These are phyloP conservation scores for Forbesichthys papilliferus DNA, from an alignment of 2,113 vertebrate genomes.

Conservation along the genomic window DNA sequence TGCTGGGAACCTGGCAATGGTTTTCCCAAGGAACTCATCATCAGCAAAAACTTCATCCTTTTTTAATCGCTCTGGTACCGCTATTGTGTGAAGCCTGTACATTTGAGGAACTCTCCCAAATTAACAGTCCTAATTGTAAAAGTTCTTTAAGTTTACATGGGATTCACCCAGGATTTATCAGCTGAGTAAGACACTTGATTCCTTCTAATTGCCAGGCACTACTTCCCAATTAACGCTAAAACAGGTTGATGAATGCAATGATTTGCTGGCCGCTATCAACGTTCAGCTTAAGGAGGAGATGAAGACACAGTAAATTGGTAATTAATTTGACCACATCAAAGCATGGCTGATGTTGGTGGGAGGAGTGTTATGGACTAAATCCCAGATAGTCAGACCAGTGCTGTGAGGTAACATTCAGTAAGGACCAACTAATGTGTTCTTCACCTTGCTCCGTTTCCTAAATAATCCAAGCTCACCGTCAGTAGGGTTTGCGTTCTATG, in stretches of 20 bases:
- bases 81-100: conserved; percentile 12
- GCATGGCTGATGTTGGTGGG: conserved; percentile 51
- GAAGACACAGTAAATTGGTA: conserved; percentile 62
- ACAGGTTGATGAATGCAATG: conserved; percentile 48
- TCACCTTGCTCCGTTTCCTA: conserved; percentile 40
- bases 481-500: conserved; percentile 46
- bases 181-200: conserved; percentile 21
- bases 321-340: conserved; percentile 75
- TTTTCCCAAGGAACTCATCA: conserved; percentile 36
- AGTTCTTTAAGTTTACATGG: conserved; percentile 50
- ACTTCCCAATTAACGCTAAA: conserved; percentile 57
- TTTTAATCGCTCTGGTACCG: conserved; percentile 50
- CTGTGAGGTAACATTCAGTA: conserved; percentile 60
- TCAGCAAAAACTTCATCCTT: conserved; percentile 48
- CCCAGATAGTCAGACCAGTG: conserved; percentile 64
- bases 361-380: conserved; percentile 58
- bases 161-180: conserved; percentile 55
- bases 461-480: conserved; percentile 65
- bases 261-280: conserved; percentile 47
- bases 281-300: conserved; percentile 57
- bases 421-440: conserved; percentile 51
- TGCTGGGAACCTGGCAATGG: conserved; percentile 49
- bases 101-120: conserved; percentile 37
- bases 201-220: conserved; percentile 52
- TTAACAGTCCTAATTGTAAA: conserved; percentile 56